phyloP scores from a whole-genome alignment of 2,113 vertebrate genomes.

The Zeus faber region DNA sequence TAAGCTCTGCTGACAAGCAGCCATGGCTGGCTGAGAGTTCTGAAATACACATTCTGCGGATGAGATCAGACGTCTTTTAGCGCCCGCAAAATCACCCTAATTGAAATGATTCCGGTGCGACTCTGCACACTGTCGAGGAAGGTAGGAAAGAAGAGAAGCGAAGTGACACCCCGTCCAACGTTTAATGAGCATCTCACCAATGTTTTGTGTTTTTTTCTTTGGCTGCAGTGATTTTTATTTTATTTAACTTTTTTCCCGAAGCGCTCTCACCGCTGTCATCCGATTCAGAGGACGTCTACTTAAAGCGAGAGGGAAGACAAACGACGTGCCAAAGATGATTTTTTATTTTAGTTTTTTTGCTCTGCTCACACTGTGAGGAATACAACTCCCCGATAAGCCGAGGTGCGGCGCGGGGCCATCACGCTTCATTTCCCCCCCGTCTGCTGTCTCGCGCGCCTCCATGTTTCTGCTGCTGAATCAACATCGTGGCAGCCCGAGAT shows the following conservation, averaged over 20 bases:
- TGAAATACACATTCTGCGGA: conserved; percentile 39
- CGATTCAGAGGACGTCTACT: no score
- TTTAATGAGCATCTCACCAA: conserved; percentile 14
- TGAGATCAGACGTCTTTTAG: conserved; percentile 30
- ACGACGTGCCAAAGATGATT: conserved; percentile 14
- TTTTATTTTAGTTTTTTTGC: no score
- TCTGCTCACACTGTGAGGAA: conserved; percentile 14
- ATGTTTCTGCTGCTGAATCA: conserved; percentile 50
- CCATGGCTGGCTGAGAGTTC: conserved; percentile 3
- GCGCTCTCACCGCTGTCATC: conserved; percentile 15
- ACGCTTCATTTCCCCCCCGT: conserved; percentile 58
- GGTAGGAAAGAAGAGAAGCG: no score
- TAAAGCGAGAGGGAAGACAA: conserved; percentile 22
- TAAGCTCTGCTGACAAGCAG: conserved; percentile 47
- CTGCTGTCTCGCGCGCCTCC: conserved; percentile 29
- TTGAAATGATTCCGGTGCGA: conserved; percentile 24
- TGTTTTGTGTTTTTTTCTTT: conserved; percentile 20
- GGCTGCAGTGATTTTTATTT: conserved; percentile 13
- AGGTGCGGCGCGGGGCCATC: conserved; percentile 42
- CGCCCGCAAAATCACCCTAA: conserved; percentile 35
- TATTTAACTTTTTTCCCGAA: conserved; percentile 30
- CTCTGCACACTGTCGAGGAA: conserved; percentile 2
- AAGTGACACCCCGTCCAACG: no score
- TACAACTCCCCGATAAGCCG: conserved; percentile 19
- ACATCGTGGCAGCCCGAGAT: conserved; percentile 51